These are phyloP conservation scores for Muscicapa comitata DNA, from an alignment of 2,797 vertebrate genomes.

Conservation along the genomic window DNA sequence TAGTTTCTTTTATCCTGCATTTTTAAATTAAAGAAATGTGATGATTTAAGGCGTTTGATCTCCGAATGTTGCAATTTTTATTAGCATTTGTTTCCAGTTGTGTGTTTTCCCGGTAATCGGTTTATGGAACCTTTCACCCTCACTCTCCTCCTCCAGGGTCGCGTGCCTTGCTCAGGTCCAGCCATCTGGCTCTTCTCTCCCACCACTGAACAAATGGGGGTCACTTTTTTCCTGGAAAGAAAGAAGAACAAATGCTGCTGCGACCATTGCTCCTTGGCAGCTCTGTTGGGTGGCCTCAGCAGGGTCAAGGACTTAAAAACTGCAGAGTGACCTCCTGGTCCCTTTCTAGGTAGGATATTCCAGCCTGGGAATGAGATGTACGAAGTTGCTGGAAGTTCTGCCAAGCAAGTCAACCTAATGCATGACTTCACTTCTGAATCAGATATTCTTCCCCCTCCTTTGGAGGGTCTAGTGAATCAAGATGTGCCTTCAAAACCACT, in stretches of 20 bases:
- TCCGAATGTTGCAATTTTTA: conserved; percentile 27
- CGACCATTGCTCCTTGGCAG: not conserved
- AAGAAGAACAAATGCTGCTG: not conserved
- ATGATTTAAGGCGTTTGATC: conserved; percentile 36
- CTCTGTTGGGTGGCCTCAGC: not conserved
- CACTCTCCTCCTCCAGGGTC: not conserved
- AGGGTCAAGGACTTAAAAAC: not conserved
- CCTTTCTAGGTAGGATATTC: not conserved
- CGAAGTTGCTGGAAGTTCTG: not conserved
- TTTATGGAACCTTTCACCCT: conserved; percentile 40
- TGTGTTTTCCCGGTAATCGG: not conserved
- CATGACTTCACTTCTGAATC: not conserved
- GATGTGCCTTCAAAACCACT: not conserved
- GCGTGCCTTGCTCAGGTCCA: not conserved
- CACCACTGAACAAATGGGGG: not conserved
- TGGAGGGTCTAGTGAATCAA: not conserved
- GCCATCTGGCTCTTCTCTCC: conserved; percentile 47
- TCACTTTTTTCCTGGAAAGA: not conserved
- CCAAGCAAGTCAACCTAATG: not conserved
- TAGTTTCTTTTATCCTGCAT: not conserved
- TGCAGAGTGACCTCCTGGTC: not conserved
- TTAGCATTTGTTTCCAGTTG: conserved; percentile 50
- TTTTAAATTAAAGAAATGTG: conserved; percentile 46
- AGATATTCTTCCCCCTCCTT: not conserved
- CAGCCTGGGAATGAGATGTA: not conserved